A percentile compares a stretch with the other conserved stretches of the same genome.
Evolutionary conservation across 64 coral and sea anemone species (phyloP).

Genomic region (Astreopora myriophthalma): DNA sequence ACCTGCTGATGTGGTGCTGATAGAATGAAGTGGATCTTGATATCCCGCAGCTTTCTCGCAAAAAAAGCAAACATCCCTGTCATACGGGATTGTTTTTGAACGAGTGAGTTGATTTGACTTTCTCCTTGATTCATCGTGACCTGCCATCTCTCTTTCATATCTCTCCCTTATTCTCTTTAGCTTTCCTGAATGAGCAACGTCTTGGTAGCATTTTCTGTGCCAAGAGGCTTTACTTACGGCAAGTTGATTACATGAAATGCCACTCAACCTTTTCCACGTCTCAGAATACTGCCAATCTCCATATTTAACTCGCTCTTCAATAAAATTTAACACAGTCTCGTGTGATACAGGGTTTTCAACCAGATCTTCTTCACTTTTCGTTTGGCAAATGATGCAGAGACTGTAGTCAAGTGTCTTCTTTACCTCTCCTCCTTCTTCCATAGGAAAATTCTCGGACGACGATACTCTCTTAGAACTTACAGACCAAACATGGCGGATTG

Average conservation of each 20-base stretch:
- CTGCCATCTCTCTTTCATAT: constrained; percentile 30
- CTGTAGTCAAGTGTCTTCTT: constrained; percentile 21
- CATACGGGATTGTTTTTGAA: constrained; percentile 46
- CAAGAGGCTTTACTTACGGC: constrained; percentile 7
- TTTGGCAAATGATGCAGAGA: constrained; percentile 47
- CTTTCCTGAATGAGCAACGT: constrained; percentile 21
- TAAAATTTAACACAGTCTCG: constrained; percentile 17
- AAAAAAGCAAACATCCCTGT: constrained; percentile 57
- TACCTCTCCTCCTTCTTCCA: constrained; percentile 16
- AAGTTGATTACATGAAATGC: constrained; percentile 23
- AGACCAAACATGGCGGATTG: constrained; percentile 31
- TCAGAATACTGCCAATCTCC: constrained; percentile 18
- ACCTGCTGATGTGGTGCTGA: constrained; percentile 13
- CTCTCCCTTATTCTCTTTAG: constrained; percentile 34
- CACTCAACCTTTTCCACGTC: constrained; percentile 15
- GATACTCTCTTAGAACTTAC: constrained; percentile 1
- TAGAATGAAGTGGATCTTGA: background rate
- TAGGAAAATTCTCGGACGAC: background rate
- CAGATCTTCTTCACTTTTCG: constrained; percentile 42
- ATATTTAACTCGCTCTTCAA: constrained; percentile 41
- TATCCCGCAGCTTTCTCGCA: background rate
- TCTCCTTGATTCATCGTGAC: constrained; percentile 11
- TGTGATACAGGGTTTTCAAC: constrained; percentile 32
- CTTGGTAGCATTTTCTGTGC: constrained; percentile 19
- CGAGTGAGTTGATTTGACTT: constrained; percentile 50